Percentiles rank a stretch among this genome's conserved stretches.
phyloP scores from a whole-genome alignment of 2,113 vertebrate genomes.

The Hydropotes inermis region DNA sequence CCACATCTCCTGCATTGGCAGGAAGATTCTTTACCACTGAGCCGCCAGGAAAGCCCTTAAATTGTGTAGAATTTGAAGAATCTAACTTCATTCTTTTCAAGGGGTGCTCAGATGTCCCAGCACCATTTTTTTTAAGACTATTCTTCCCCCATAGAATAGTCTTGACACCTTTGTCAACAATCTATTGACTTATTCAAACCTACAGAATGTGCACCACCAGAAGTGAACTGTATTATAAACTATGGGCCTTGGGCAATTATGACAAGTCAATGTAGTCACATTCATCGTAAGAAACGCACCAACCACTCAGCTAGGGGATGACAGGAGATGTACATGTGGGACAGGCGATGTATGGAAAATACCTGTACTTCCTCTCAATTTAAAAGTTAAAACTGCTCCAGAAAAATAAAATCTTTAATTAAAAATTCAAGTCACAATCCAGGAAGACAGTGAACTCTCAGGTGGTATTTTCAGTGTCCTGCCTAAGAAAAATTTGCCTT shows the following conservation, averaged over 20 bases:
- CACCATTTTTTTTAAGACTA: background rate
- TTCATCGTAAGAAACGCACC: background rate
- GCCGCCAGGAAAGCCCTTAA: background rate
- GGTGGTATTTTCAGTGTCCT: too few species aligned
- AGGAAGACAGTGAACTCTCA: too few species aligned
- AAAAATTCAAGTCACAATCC: background rate
- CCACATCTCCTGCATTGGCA: background rate
- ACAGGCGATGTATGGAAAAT: background rate
- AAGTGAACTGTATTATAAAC: background rate
- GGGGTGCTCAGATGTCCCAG: background rate
- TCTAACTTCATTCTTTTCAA: background rate
- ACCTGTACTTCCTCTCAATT: background rate
- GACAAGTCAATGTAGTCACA: background rate
- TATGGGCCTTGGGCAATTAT: background rate
- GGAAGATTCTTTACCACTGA: background rate
- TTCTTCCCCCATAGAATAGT: background rate
- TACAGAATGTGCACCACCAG: background rate
- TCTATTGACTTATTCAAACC: background rate
- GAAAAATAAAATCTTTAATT: background rate
- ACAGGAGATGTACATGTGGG: background rate
- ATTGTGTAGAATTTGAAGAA: background rate
- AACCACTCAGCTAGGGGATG: background rate
- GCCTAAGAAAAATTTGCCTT: too few species aligned
- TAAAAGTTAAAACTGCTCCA: background rate
- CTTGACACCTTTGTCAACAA: background rate